Base-by-base conservation (phyloP, 2,113 vertebrate genomes). In the Ramphastos sulfuratus region DNA sequence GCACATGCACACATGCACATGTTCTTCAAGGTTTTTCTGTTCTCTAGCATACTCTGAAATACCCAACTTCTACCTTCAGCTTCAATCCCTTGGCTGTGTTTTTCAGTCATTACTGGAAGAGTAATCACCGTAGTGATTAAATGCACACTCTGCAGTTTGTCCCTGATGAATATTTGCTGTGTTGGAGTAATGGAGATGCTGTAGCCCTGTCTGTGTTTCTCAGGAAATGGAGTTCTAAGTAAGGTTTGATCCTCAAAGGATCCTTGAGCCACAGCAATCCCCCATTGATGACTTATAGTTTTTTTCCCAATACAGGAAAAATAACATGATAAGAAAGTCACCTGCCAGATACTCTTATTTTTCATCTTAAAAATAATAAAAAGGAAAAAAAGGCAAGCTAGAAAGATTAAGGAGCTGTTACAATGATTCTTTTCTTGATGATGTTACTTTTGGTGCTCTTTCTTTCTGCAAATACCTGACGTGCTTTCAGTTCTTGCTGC, bases 1-100 rank as follows among this genome's bases (percentile, higher is more conserved):
- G 10, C 21, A 11, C 6, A 0, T 3, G 19, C 12, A 15, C 2
- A 5, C 23, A 11, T 3, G 17, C 1, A 0, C 30, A 4, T 28
- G 23, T 63, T 64, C 30, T 18, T 64, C 15, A 1, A 0, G 15
- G 7, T 39, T 79, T 76, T 71, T 33, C 24, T 52, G 18, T 85
- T 85, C 12, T 54, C 5, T 48, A 14, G 10, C 16, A 65, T 39
- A 30, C 15, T 31, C 66, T 42, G 25, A 73, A 83, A 33, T 70
- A 10, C 8, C 54, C 5, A 35, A 10, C 8, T 85, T 58, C 71
- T 67, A 20, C 42, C 17, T 87, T 85, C 11, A 17, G 42, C 23
- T 72, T 67, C 35, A 28, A 56, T 33, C 46, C 18, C n/a, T 67
- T 55, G 21, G 58, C 31, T 76, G 48, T 3, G 1, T 10, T 59